Evolutionary conservation across 2,888 invertebrate genomes (phyloP), one percentile per base, ranked within the genome.

Genomic region (Troides aeacus): DNA sequence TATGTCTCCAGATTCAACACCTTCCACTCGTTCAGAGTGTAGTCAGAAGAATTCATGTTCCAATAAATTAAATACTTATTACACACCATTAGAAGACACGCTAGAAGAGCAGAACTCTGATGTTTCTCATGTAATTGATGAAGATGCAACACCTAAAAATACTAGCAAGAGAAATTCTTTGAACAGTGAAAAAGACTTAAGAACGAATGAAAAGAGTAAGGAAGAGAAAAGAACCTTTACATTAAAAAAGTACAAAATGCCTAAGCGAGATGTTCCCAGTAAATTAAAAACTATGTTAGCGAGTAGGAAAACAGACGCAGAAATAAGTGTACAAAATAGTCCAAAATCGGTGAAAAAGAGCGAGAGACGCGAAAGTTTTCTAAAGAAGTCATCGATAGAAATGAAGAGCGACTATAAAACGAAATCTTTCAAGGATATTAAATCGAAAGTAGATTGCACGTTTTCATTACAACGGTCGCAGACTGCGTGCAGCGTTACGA

Each of bases 341-440:
- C 93, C 93, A 30, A 94, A 94, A 79, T 88, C 93, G 64, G 86
- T 93, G 1, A 94, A 94, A 77, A 95, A 94, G 79, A 90, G 84
- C 3, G 95, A 96, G 24, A 94, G 96, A 76, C 97, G 97, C 94
- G 97, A 97, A 81, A 88, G 80, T 77, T 79, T 89, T 69, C 77
- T 84, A 56, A 92, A 92, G 77, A 92, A 91, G 77, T 89, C 83
- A 74, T 81, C 86, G 10, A 95, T 96, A 66, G 97, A 97, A 64
- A 95, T 96, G 94, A 96, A 95, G 86, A 94, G 90, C 64, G 96
- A 96, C 77, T 95, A 94, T 76, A 94, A 95, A 78, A 93, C 93
- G 57, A 96, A 96, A 81, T 94, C 95, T 17, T 95, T 95, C 75
- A 97, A 96, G 87, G 97, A 98, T 84, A 96, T 98, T 53, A 98